phyloP scores from a whole-genome alignment of 2,888 invertebrate genomes.

The Himalopsyche tibetana region DNA sequence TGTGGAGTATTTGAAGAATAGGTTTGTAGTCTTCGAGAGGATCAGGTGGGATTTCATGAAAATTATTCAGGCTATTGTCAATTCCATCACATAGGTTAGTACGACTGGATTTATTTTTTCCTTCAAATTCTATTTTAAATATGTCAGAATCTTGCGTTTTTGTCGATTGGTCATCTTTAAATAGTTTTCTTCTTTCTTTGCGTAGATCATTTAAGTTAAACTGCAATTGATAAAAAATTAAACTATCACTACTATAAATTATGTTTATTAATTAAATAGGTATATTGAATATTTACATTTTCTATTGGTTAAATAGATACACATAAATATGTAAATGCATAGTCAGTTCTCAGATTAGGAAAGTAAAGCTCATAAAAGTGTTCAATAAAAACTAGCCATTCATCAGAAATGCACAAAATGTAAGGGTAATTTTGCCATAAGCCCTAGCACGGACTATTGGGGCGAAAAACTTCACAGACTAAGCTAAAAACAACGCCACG shows the following conservation, averaged over 20 bases:
- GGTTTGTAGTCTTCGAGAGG: constrained; percentile 22
- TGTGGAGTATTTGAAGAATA: not conserved
- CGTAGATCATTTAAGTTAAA: constrained; percentile 8
- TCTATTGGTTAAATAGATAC: no score
- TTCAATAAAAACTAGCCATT: no score
- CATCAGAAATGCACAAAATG: no score
- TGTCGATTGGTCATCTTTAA: not conserved
- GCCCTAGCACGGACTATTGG: no score
- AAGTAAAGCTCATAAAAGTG: no score
- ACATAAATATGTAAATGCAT: no score
- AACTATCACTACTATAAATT: not conserved
- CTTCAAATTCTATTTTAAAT: not conserved
- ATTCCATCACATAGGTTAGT: not conserved
- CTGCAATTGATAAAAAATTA: not conserved
- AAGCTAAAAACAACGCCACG: no score
- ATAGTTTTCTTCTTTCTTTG: constrained; percentile 6
- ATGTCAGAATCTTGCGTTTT: not conserved
- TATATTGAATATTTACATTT: no score
- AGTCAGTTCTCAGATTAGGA: no score
- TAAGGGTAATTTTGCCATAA: no score
- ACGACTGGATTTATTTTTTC: not conserved
- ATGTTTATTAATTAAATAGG: no score
- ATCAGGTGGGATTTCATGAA: not conserved
- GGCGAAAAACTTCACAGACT: no score
- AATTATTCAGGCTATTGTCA: not conserved